Evolutionary conservation across 2,797 vertebrate genomes (phyloP).

Genomic region (Lerista edwardsae): DNA sequence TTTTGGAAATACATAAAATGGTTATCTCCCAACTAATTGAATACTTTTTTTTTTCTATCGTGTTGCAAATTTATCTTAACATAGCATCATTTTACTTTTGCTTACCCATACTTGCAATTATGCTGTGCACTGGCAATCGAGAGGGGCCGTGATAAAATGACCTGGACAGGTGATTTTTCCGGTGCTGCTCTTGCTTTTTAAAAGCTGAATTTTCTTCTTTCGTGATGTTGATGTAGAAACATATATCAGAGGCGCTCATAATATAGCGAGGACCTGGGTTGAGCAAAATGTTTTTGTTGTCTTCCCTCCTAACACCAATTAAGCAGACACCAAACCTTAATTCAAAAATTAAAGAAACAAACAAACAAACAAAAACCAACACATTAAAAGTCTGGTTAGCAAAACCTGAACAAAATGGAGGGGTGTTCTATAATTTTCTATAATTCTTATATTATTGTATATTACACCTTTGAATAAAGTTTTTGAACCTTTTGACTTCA

Average conservation of each 20-base stretch:
- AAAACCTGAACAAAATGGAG: conserved; percentile 36
- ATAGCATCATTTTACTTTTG: conserved; percentile 15
- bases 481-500: no score
- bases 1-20: not conserved
- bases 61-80: not conserved
- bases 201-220: conserved; percentile 89
- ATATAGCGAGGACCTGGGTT: conserved; percentile 86
- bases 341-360: conserved; percentile 58
- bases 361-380: conserved; percentile 62
- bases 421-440: no score
- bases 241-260: conserved; percentile 83
- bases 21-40: not conserved
- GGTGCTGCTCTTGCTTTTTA: conserved; percentile 78
- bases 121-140: conserved; percentile 81
- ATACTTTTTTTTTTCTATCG: not conserved
- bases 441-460: not conserved
- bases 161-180: conserved; percentile 69
- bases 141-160: conserved; percentile 79
- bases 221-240: conserved; percentile 88
- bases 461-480: not conserved
- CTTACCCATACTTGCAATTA: conserved; percentile 86
- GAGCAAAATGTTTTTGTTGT: conserved; percentile 88
- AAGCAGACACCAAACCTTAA: conserved; percentile 88
- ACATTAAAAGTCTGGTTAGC: conserved; percentile 49
- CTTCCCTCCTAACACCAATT: conserved; percentile 85